Base-by-base conservation (phyloP, 2,888 invertebrate genomes). In the Quadroppia sp. region DNA sequence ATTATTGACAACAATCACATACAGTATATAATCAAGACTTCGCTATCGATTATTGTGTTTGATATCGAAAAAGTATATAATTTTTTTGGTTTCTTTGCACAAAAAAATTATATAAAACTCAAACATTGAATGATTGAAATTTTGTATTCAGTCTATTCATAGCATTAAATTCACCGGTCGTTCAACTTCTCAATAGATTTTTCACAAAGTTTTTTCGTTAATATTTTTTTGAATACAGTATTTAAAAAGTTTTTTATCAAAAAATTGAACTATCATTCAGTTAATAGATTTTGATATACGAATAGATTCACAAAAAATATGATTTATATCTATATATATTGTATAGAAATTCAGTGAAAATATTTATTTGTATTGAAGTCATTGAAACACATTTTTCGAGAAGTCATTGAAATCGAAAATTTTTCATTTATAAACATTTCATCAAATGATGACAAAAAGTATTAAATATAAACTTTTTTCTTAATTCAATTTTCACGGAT, bases 381-480 rank as follows among this genome's bases (percentile, higher is more conserved):
- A 25, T 11, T 6, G 15, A 53, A 25, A 9, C 13, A 2, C 25
- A 25, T 25, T 25, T 53, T n/a, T n/a, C n/a, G n/a, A 53, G 7
- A 25, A 25, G 53, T 53, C 53, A 53, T 13, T 53, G 53, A 53
- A 53, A 53, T 53, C 11, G 53, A 53, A 53, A n/a, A 6, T 53
- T 17, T 45, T 20, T n/a, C 17, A n/a, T n/a, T 17, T n/a, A 7
- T 2, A 50, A 50, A 50, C 17, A 45, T 15, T 4, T 9, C 13
- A 11, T 45, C 2, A 45, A 50, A 50, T 20, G 20, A n/a, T n/a
- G 17, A n/a, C 20, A 4, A 36, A 36, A n/a, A n/a, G n/a, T n/a
- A n/a, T n/a, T n/a, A n/a, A n/a, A n/a, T n/a, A n/a, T 50, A 20
- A 50, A 50, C 50, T 50, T 20, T 50, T 20, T 2, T 45, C n/a